Evolutionary conservation across 2,113 vertebrate genomes (phyloP).

Genomic region (Rhegmatorhina hoffmannsi): DNA sequence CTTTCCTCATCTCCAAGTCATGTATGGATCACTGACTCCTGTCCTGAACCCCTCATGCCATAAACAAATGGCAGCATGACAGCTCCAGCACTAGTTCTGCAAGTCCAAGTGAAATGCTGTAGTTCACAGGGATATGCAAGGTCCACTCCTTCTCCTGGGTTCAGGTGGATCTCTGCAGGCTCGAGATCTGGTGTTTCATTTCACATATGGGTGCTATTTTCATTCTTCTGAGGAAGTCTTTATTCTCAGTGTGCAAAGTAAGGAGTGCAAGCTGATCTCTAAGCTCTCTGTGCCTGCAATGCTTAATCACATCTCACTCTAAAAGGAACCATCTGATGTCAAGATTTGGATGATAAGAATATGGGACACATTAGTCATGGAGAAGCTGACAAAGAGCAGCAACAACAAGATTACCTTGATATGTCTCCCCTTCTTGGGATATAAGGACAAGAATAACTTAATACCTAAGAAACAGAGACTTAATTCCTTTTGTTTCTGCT

Average conservation of each 20-base stretch:
- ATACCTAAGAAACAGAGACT: background rate
- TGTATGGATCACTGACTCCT: background rate
- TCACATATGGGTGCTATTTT: background rate
- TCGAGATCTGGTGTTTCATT: background rate
- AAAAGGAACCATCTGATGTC: constrained; percentile 57
- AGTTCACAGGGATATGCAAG: background rate
- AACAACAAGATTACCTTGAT: constrained; percentile 21
- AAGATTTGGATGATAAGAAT: constrained; percentile 56
- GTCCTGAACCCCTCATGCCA: background rate
- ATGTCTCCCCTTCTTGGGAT: background rate
- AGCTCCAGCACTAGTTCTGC: background rate
- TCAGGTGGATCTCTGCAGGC: background rate
- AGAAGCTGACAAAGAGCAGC: constrained; percentile 24
- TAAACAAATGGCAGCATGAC: background rate
- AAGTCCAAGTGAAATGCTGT: background rate
- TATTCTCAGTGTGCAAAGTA: background rate
- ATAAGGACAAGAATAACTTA: background rate
- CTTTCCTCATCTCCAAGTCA: background rate
- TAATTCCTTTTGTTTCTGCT: background rate
- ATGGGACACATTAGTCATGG: constrained; percentile 62
- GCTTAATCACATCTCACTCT: constrained; percentile 43
- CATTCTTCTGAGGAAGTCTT: constrained; percentile 17
- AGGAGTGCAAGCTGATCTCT: constrained; percentile 17
- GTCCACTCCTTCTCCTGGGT: background rate
- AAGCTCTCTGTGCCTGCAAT: background rate